Percentiles rank a stretch among this genome's conserved stretches.
phyloP scores from a whole-genome alignment of 2,888 invertebrate genomes.

The Pseudoips prasinana region DNA sequence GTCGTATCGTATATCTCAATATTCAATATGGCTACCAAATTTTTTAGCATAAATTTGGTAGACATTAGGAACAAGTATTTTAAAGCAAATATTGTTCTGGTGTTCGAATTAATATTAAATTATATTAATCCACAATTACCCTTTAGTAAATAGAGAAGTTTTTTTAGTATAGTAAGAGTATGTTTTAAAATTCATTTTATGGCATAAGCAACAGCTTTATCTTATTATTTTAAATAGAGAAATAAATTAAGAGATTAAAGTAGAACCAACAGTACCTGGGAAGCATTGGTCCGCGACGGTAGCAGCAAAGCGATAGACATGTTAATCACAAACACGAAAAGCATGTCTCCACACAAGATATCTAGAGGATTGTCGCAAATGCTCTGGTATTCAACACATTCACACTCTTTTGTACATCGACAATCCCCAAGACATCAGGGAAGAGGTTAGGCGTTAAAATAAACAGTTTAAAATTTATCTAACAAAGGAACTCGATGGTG shows the following conservation, averaged over 20 bases:
- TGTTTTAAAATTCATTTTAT: constrained; percentile 39
- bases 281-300: constrained; percentile 74
- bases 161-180: no score
- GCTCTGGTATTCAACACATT: constrained; percentile 21
- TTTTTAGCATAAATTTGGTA: no score
- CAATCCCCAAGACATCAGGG: constrained; percentile 51
- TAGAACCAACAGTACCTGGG: constrained; percentile 68
- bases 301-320: constrained; percentile 76
- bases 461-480: constrained; percentile 30
- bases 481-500: constrained; percentile 22
- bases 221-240: constrained; percentile 27
- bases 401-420: constrained; percentile 25
- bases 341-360: constrained; percentile 52
- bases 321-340: constrained; percentile 75
- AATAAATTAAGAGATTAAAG: constrained; percentile 47
- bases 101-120: no score
- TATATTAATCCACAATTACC: no score
- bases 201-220: constrained; percentile 66
- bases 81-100: no score
- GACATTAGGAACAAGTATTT: no score
- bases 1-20: no score
- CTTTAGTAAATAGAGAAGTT: no score
- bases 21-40: no score
- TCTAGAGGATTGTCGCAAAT: constrained; percentile 48
- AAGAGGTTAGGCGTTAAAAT: constrained; percentile 49